Evolutionary conservation across 2,113 vertebrate species (phyloP), one percentile per base, ranked within the genome.

Genomic region (Sphyrna mokarran): DNA sequence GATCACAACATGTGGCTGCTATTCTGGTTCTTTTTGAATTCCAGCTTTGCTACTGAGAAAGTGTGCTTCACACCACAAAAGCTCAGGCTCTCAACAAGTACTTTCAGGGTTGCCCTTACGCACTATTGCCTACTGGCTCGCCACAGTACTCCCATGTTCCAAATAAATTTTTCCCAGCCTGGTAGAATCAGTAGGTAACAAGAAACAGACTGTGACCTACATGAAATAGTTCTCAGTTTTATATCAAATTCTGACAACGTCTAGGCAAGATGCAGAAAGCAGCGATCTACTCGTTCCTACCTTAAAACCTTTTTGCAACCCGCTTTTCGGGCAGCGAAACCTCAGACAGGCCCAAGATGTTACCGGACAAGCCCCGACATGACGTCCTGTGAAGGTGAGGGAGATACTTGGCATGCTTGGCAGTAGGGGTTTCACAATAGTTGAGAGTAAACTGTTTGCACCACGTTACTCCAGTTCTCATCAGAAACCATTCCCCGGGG

Each of bases 321-420:
- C 97, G 96, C 97, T 98, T 97, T 97, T 95, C 97, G 97, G 97
- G 97, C 97, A 97, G 97, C 97, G 97, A 96, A 97, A 97, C 97
- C 97, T 98, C 97, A 97, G 97, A 98, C 98, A 98, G 98, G 98
- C 98, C 98, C 98, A 98, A 98, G 98, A 97, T 98, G 98, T 98
- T 98, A 97, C 97, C 97, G 98, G 98, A 98, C 97, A 98, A 98
- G 98, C 98, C 98, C 98, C 98, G 98, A 99, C 98, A 98, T 98
- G 98, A 98, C 98, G 98, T 98, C 98, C 94, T 95, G 94, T 95
- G 94, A 95, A 97, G 97, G 98, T 98, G 98, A 98, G 97, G 98
- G 98, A 98, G 98, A 98, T 98, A 97, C 97, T 97, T 97, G 97
- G 98, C 96, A 97, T 97, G 96, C 96, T 96, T 95, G 91, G 96